Evolutionary conservation across 2,113 vertebrate genomes (phyloP).

Genomic region (Cottus gobio): DNA sequence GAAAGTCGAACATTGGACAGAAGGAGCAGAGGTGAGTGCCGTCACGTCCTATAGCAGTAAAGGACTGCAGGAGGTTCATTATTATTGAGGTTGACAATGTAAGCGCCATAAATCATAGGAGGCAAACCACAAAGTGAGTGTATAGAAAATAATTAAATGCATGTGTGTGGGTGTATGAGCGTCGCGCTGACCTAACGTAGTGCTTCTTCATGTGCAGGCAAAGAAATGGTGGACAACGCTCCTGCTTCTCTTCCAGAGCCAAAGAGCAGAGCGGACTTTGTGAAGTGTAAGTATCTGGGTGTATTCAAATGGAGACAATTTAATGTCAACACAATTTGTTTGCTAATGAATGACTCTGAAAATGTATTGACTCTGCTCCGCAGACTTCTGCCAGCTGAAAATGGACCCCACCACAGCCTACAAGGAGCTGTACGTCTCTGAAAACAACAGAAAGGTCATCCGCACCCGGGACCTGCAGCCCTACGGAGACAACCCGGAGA

Average conservation of each 20-base stretch:
- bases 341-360: not conserved
- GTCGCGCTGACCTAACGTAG: constrained; percentile 20
- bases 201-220: constrained; percentile 66
- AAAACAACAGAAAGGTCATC: constrained; percentile 82
- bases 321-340: not conserved
- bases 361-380: not conserved
- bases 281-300: constrained; percentile 79
- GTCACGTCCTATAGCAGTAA: constrained; percentile 11
- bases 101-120: not conserved
- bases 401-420: constrained; percentile 82
- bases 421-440: constrained; percentile 84
- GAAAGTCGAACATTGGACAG: constrained; percentile 81
- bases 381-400: constrained; percentile 85
- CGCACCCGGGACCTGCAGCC: constrained; percentile 81
- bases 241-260: constrained; percentile 75
- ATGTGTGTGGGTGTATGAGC: constrained; percentile 33
- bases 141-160: constrained; percentile 32
- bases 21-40: constrained; percentile 79
- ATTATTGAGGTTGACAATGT: constrained; percentile 29
- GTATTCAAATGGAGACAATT: not conserved
- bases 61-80: constrained; percentile 47
- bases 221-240: constrained; percentile 80
- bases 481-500: constrained; percentile 72
- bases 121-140: not conserved
- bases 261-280: constrained; percentile 80